Conservation (phyloP, 2,888 invertebrate species). For the Epinotia bilunana region DNA sequence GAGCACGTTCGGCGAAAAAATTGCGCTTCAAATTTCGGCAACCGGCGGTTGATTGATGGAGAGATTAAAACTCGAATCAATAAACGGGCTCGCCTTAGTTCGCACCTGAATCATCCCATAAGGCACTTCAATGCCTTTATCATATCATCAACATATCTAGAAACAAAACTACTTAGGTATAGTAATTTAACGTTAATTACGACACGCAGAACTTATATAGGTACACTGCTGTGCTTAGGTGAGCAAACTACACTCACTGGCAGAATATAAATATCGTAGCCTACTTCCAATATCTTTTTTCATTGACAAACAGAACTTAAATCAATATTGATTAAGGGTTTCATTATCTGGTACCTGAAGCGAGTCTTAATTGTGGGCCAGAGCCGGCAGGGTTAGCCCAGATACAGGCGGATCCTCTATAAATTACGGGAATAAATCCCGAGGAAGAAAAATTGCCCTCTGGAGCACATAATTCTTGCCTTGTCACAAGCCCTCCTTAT, state of each 20-base stretch:
- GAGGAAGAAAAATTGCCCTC: slow-evolving; percentile 84
- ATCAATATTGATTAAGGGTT: slow-evolving; percentile 40
- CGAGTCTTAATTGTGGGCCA: slow-evolving; percentile 77
- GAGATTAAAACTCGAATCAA: slow-evolving; percentile 63
- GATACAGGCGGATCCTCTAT: slow-evolving; percentile 83
- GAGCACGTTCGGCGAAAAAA: slow-evolving; percentile 80
- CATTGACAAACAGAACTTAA: slow-evolving; percentile 25
- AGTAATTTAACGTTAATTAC: background rate
- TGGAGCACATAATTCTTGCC: slow-evolving; percentile 85
- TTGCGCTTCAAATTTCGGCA: slow-evolving; percentile 76
- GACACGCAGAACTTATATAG: background rate
- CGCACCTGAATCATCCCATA: background rate
- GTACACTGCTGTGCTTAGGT: background rate
- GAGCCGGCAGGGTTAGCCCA: slow-evolving; percentile 78
- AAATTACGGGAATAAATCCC: slow-evolving; percentile 84
- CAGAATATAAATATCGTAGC: background rate
- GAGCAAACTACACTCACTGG: too few relatives aligned
- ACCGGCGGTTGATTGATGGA: slow-evolving; percentile 66
- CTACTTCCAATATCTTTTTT: slow-evolving; percentile 4
- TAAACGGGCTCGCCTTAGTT: slow-evolving; percentile 12
- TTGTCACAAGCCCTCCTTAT: slow-evolving; percentile 85
- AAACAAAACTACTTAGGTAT: too few relatives aligned
- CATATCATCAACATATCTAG: too few relatives aligned
- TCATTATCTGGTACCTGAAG: slow-evolving; percentile 43
- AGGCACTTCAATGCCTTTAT: background rate